Conservation (phyloP, 2,113 vertebrate species). For the Phycodurus eques region DNA sequence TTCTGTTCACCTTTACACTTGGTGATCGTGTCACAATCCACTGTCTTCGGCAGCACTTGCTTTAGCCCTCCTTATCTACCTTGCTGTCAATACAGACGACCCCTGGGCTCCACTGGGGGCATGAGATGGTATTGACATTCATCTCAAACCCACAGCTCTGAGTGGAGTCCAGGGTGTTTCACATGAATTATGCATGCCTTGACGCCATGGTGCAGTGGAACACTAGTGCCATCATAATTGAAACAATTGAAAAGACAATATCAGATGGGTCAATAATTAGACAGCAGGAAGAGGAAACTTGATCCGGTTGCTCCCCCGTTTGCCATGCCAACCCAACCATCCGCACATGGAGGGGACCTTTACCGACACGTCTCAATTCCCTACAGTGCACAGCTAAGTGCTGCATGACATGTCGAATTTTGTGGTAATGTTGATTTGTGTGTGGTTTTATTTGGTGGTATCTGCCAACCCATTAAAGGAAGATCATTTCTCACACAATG, state of each 20-base stretch:
- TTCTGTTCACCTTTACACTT: slow-evolving; percentile 39
- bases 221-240: slow-evolving; percentile 79
- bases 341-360: slow-evolving; percentile 56
- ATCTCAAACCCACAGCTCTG: slow-evolving; percentile 72
- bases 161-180: slow-evolving; percentile 71
- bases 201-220: slow-evolving; percentile 73
- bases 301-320: slow-evolving; percentile 66
- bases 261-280: slow-evolving; percentile 78
- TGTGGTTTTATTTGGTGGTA: neutral
- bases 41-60: slow-evolving; percentile 58
- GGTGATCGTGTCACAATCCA: slow-evolving; percentile 52
- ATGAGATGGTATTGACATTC: slow-evolving; percentile 75
- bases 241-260: slow-evolving; percentile 81
- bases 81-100: slow-evolving; percentile 70
- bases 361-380: slow-evolving; percentile 37
- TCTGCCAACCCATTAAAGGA: slow-evolving; percentile 11
- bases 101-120: slow-evolving; percentile 56
- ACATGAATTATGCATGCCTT: slow-evolving; percentile 77
- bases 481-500: slow-evolving; percentile 13
- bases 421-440: slow-evolving; percentile 4
- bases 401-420: slow-evolving; percentile 22
- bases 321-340: slow-evolving; percentile 58
- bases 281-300: slow-evolving; percentile 70
- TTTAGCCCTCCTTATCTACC: slow-evolving; percentile 59
- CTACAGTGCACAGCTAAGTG: slow-evolving; percentile 32